Evolutionary conservation across 2,888 invertebrate genomes (phyloP), one percentile per base, ranked within the genome.

Genomic region (Anthoptus insignis): DNA sequence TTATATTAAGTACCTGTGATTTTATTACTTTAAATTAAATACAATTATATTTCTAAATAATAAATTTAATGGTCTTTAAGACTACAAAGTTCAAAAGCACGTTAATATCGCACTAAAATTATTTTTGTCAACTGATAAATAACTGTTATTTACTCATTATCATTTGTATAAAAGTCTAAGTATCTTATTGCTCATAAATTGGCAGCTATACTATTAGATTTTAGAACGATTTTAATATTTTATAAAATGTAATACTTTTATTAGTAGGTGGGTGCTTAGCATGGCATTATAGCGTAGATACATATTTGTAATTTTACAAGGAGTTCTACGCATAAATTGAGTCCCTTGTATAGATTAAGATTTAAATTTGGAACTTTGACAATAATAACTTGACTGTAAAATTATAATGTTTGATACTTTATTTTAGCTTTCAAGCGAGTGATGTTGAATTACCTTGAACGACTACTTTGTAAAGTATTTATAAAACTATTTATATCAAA

Each of bases 371-470:
- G 8, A 42, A 42, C 39, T 19, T 42, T 42, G 42, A 42, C 42
- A 42, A 42, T 42, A 42, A 42, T 39, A 16, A n/a, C n/a, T n/a
- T n/a, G n/a, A n/a, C n/a, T n/a, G n/a, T n/a, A n/a, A n/a, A n/a
- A n/a, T n/a, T 16, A 6, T 16, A 11, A 37, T 37, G 9, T n/a
- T 39, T 19, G 39, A 39, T 39, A 39, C 19, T 39, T 39, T 39
- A 39, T 19, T 19, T 32, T 39, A 45, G 45, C 45, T 45, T 45
- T 21, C 45, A 45, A 42, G 45, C 13, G n/a, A 37, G 42, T 42
- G 45, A 21, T 45, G 45, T 45, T 45, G 45, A 13, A 45, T 21
- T 42, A 42, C 21, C 13, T 14, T 45, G 19, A 4, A 45, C 8
- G 13, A 21, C 13, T 42, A 16, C 8, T 37, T 37, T 21, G 11